A percentile compares a stretch with the other conserved stretches of the same genome.
Evolutionary conservation across 2,888 invertebrate genomes (phyloP).

Genomic region (Drosophila birchii): DNA sequence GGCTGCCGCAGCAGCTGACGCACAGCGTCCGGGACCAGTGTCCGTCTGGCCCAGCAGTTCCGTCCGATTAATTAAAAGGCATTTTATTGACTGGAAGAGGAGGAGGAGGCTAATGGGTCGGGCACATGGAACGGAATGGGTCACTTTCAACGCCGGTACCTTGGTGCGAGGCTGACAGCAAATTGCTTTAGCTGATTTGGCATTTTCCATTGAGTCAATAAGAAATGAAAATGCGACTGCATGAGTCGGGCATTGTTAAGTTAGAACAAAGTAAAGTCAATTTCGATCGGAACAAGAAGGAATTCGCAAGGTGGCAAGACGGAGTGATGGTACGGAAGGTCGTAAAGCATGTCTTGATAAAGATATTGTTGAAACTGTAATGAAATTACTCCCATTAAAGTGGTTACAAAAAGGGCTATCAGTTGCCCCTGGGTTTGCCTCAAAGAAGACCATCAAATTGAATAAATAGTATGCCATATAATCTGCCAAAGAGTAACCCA

Average conservation of each 20-base stretch:
- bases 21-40: slow-evolving; percentile 15
- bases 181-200: slow-evolving; percentile 44
- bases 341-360: slow-evolving; percentile 1
- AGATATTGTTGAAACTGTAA: neutral
- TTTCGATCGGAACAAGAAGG: slow-evolving; percentile 5
- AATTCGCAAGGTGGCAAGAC: slow-evolving; percentile 1
- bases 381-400: slow-evolving; percentile 3
- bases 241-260: neutral
- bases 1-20: slow-evolving; percentile 60
- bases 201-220: slow-evolving; percentile 41
- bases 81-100: slow-evolving; percentile 68
- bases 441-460: slow-evolving; percentile 37
- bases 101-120: neutral
- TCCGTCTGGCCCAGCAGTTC: slow-evolving; percentile 62
- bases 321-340: neutral
- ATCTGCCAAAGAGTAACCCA: slow-evolving; percentile 33
- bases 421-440: neutral
- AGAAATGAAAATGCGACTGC: slow-evolving; percentile 19
- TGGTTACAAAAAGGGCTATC: slow-evolving; percentile 2
- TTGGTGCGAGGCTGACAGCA: slow-evolving; percentile 30
- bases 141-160: slow-evolving; percentile 26
- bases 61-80: slow-evolving; percentile 74
- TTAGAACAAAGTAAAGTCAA: slow-evolving; percentile 25
- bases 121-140: slow-evolving; percentile 4
- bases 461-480: slow-evolving; percentile 42